Conservation (phyloP, 1,140 invertebrate genomes). For the Papilio polytes region DNA sequence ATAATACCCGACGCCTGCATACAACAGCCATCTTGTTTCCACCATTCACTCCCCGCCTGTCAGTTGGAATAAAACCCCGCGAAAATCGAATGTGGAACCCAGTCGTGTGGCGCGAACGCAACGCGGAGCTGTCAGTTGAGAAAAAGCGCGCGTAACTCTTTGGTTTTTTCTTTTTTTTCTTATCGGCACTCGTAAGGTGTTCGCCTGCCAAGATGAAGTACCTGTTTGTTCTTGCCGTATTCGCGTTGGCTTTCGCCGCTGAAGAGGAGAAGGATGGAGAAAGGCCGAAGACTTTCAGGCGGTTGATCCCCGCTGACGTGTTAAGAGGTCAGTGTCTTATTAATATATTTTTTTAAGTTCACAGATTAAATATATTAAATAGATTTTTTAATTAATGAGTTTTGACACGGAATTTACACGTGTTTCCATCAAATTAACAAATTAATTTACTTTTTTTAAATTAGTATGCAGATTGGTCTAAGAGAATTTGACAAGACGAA, state of each 20-base stretch:
- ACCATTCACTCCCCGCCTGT: slow-evolving; percentile 60
- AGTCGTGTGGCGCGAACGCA: slow-evolving; percentile 59
- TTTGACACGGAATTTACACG: not conserved
- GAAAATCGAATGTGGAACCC: slow-evolving; percentile 54
- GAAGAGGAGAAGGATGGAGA: slow-evolving; percentile 85
- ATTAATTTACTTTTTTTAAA: not conserved
- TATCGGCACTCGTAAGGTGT: slow-evolving; percentile 66
- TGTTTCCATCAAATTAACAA: not conserved
- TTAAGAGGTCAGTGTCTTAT: slow-evolving; percentile 87
- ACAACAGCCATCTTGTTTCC: slow-evolving; percentile 50
- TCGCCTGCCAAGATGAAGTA: slow-evolving; percentile 72
- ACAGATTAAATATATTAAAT: not conserved
- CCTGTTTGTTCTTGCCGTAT: slow-evolving; percentile 82
- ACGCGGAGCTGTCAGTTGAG: slow-evolving; percentile 53
- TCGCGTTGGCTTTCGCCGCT: slow-evolving; percentile 84
- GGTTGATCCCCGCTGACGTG: slow-evolving; percentile 93
- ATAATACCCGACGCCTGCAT: slow-evolving; percentile 39
- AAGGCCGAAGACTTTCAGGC: slow-evolving; percentile 87
- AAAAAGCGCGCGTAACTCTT: slow-evolving; percentile 55
- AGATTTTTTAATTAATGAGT: not conserved
- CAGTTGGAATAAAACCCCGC: slow-evolving; percentile 58
- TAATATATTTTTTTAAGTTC: not conserved
- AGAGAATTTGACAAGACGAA: not conserved
- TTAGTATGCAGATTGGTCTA: slow-evolving; percentile 12
- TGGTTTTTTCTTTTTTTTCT: slow-evolving; percentile 60